A percentile compares a stretch with the other conserved stretches of the same genome.
These are phyloP conservation scores for Sebastes trivittatus DNA, from an alignment of 2,797 vertebrate genomes.

Conservation along the genomic window DNA sequence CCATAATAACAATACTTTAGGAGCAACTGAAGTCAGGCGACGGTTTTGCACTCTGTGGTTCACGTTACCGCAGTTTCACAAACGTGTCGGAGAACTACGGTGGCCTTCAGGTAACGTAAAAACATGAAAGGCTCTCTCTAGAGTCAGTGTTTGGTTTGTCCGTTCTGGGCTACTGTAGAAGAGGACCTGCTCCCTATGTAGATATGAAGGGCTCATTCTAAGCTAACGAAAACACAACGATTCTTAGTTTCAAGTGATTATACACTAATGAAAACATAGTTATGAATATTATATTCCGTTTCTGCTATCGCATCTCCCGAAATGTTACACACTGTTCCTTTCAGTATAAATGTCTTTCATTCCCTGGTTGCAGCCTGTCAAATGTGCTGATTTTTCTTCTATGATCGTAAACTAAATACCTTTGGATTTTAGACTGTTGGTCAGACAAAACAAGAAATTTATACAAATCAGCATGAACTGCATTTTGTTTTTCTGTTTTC, in stretches of 20 bases:
- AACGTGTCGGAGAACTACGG: too few relatives aligned
- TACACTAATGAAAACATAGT: background rate
- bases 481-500: background rate
- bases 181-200: too few relatives aligned
- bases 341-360: background rate
- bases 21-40: too few relatives aligned
- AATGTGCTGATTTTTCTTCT: background rate
- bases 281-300: background rate
- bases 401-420: background rate
- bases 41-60: too few relatives aligned
- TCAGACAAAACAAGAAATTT: background rate
- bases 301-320: background rate
- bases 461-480: background rate
- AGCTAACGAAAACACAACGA: too few relatives aligned
- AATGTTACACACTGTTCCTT: too few relatives aligned
- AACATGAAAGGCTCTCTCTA: too few relatives aligned
- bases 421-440: background rate
- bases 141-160: too few relatives aligned
- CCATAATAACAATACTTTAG: fast-evolving
- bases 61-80: too few relatives aligned
- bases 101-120: too few relatives aligned
- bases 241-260: background rate
- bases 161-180: too few relatives aligned
- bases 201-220: too few relatives aligned
- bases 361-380: background rate